Percentiles rank a stretch among this genome's conserved stretches.
phyloP scores from a whole-genome alignment of 1,140 invertebrate genomes.

The Drosophila truncata region DNA sequence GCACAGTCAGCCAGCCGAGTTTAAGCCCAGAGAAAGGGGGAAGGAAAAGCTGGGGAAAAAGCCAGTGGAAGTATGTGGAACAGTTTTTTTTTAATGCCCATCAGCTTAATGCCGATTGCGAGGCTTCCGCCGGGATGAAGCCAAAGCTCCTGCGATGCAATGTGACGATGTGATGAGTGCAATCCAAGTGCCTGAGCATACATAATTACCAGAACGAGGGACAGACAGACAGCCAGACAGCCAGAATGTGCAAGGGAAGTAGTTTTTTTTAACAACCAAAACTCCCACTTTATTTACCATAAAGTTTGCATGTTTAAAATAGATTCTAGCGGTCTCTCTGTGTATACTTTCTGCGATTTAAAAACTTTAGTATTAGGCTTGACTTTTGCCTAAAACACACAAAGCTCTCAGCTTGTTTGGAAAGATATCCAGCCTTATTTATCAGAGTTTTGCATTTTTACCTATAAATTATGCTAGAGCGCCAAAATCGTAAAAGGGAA shows the following conservation, averaged over 20 bases:
- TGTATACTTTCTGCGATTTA: neutral
- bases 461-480: constrained; percentile 22
- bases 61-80: constrained; percentile 22
- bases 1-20: constrained; percentile 5
- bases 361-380: too few relatives aligned
- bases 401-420: neutral
- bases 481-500: constrained; percentile 59
- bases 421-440: neutral
- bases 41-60: constrained; percentile 10
- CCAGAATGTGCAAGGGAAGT: neutral
- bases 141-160: constrained; percentile 2
- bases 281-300: constrained; percentile 51
- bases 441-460: constrained; percentile 26
- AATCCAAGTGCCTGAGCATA: constrained; percentile 47
- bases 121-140: constrained; percentile 25
- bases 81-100: constrained; percentile 55
- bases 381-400: neutral
- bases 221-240: constrained; percentile 1
- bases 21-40: neutral
- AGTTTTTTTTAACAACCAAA: constrained; percentile 1
- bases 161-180: constrained; percentile 46
- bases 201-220: constrained; percentile 44
- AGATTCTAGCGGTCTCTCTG: neutral
- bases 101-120: constrained; percentile 51
- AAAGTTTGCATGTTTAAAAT: constrained; percentile 26